Conservation (phyloP, 2,888 invertebrate species). For the Spisula subtruncata region DNA sequence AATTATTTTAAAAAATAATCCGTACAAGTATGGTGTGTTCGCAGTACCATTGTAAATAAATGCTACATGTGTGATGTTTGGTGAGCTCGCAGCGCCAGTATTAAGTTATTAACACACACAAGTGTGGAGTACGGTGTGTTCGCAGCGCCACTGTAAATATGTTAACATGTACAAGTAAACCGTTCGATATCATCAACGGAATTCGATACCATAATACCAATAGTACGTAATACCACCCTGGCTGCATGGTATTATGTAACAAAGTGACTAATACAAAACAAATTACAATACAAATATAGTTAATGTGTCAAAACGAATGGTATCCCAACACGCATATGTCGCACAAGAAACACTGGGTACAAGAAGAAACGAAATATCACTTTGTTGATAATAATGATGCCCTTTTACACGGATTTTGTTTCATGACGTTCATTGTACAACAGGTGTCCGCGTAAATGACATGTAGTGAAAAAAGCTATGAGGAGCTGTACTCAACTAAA, state of each 20-base stretch:
- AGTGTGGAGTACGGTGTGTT: neutral
- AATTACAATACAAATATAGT: neutral
- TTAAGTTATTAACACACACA: too few relatives aligned
- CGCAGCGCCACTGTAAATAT: neutral
- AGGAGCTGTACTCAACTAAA: too few relatives aligned
- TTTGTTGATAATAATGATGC: neutral
- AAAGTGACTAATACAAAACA: neutral
- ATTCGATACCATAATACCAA: neutral
- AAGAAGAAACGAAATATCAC: neutral
- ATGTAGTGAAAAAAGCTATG: neutral
- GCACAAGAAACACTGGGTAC: neutral
- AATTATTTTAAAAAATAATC: too few relatives aligned
- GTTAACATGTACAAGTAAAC: neutral
- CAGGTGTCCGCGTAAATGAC: neutral
- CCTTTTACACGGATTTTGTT: neutral
- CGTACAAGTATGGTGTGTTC: too few relatives aligned
- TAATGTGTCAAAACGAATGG: neutral
- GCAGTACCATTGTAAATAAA: too few relatives aligned
- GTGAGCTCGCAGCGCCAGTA: too few relatives aligned
- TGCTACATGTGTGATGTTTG: too few relatives aligned
- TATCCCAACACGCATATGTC: neutral
- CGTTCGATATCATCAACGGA: neutral
- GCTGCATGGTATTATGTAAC: too few relatives aligned
- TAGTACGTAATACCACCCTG: neutral
- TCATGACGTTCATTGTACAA: neutral